Evolutionary conservation across 1,140 invertebrate species (phyloP), one percentile per base, ranked within the genome.

Genomic region (Maconellicoccus hirsutus): DNA sequence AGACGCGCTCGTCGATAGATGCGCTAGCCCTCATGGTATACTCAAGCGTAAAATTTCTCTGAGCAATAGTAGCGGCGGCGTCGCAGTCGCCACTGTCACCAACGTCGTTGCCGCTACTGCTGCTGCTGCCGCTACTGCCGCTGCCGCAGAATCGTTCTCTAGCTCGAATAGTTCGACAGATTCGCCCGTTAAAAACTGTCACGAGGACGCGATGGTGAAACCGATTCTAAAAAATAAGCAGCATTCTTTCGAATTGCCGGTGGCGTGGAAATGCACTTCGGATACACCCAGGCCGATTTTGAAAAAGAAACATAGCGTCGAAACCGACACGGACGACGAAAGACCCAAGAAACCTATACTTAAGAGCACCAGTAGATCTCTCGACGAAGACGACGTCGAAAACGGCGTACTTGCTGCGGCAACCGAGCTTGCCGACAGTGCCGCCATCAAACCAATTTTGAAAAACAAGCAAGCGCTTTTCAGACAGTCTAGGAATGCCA

Each of bases 291-390:
- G 86, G 74, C 90, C 91, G 1, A 93, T 93, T 73, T 78, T 92
- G 3, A 92, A 92, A 77, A 90, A 90, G 77, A 92, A 91, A 77
- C 87, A 87, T 0, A 89, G 86, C 69, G 85, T 85, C 0, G 91
- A 93, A 74, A 85, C 86, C 6, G 90, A 92, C 71, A 89, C 92
- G 75, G 82, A 85, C 72, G 87, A 88, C 25, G 86, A 88, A 29
- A 83, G 72, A 19, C 84, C 84, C 0, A 88, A 86, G 71, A 88
- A 86, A 76, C 90, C 92, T 14, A 94, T 94, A 72, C 79, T 94
- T 0, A 94, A 93, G 78, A 84, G 83, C 21, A 72, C 70, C 19
- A 69, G 70, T 12, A 59, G 66, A 16, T 73, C 73, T 22, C 71
- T 69, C 10, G 52, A 73, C 19, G 73, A 74, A 23, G 39, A 29